Conservation (phyloP, 2,113 vertebrate genomes). For the Microcebus lehilahytsara region DNA sequence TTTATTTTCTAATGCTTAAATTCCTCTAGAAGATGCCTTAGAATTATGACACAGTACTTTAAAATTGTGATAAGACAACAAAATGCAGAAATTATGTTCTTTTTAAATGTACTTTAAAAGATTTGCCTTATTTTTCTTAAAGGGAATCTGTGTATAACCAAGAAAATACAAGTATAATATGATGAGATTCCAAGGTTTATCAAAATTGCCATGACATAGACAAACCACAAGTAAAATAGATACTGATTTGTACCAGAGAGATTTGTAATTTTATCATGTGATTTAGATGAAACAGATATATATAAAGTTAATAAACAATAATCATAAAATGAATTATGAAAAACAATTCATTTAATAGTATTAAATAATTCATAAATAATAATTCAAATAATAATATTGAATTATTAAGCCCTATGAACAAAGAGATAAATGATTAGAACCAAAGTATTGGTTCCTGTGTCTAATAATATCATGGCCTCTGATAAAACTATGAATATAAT, state of each 20-base stretch:
- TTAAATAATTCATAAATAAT: too few relatives aligned
- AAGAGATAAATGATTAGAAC: not conserved
- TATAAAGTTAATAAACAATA: not conserved
- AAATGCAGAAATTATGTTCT: not conserved
- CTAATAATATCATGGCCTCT: not conserved
- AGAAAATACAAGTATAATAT: not conserved
- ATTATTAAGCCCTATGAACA: not conserved
- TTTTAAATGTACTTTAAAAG: not conserved
- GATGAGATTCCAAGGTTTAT: conserved; percentile 16
- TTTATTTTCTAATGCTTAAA: conserved; percentile 23
- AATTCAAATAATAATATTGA: too few relatives aligned
- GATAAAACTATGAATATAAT: not conserved
- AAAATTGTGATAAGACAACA: not conserved
- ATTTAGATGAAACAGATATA: not conserved
- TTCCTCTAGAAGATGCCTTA: not conserved
- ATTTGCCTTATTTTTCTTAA: conserved; percentile 40
- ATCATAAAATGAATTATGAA: not conserved
- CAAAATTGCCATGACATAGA: not conserved
- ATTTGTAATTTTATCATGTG: not conserved
- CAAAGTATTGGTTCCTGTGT: not conserved
- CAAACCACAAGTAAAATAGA: conserved; percentile 3
- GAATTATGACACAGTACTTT: not conserved
- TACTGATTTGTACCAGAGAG: not conserved
- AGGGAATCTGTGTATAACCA: not conserved
- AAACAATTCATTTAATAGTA: too few relatives aligned